Conservation (phyloP, 2,113 vertebrate genomes). For the Tupaia tana region DNA sequence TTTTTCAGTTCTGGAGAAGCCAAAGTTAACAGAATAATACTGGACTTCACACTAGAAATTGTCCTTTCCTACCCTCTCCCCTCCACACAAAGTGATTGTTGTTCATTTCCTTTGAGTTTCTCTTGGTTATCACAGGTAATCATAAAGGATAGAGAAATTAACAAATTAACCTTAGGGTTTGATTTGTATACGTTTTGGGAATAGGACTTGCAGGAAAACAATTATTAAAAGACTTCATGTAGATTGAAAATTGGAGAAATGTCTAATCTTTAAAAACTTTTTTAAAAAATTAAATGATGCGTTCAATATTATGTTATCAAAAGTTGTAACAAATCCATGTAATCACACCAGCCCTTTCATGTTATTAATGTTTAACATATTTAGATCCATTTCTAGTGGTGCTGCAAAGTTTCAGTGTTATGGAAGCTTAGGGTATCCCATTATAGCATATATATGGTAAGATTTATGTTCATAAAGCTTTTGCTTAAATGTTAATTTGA, state of each 20-base stretch:
- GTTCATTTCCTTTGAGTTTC: slow-evolving; percentile 75
- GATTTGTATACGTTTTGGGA: not conserved
- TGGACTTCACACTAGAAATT: slow-evolving; percentile 52
- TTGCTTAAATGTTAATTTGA: not conserved
- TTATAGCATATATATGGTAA: not conserved
- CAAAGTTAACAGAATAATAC: slow-evolving; percentile 80
- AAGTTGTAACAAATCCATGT: not conserved
- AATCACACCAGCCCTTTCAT: not conserved
- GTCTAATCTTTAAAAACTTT: not conserved
- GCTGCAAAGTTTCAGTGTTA: not conserved
- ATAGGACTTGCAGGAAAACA: slow-evolving; percentile 44
- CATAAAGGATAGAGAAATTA: slow-evolving; percentile 69
- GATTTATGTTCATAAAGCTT: not conserved
- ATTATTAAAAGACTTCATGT: not conserved
- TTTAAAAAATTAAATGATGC: not conserved
- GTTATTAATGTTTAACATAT: slow-evolving; percentile 18
- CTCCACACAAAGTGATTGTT: slow-evolving; percentile 51
- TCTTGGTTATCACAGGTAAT: slow-evolving; percentile 74
- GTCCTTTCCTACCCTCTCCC: not conserved
- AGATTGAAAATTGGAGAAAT: slow-evolving; percentile 12
- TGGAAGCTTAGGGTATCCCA: not conserved
- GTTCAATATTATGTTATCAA: not conserved
- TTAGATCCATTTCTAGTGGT: slow-evolving; percentile 29
- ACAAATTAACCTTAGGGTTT: slow-evolving; percentile 47
- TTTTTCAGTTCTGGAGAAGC: slow-evolving; percentile 75